phyloP scores from a whole-genome alignment of 2,113 vertebrate species.

The Phyllostomus hastatus region DNA sequence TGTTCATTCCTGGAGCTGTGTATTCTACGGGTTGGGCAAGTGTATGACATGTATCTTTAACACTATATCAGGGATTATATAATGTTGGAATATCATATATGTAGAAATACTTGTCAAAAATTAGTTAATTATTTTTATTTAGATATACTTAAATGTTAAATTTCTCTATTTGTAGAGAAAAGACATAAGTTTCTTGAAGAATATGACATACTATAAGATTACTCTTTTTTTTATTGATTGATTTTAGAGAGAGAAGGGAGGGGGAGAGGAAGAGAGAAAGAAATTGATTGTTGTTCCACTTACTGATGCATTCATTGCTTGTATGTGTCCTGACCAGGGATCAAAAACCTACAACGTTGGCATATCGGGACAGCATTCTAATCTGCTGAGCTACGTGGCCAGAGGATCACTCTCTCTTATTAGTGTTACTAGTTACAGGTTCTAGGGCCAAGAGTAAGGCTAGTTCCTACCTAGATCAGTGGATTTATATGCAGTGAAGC shows the following conservation, averaged over 20 bases:
- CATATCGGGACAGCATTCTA: too few relatives aligned
- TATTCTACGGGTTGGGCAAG: background rate
- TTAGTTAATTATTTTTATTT: conserved; percentile 6
- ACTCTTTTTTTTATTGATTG: background rate
- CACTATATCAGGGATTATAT: background rate
- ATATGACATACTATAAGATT: background rate
- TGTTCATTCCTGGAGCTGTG: background rate
- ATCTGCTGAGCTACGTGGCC: too few relatives aligned
- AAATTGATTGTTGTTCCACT: too few relatives aligned
- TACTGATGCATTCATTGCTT: too few relatives aligned
- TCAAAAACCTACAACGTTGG: too few relatives aligned
- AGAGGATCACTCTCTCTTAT: background rate
- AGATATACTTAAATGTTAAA: background rate
- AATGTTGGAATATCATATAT: background rate
- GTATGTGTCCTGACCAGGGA: too few relatives aligned
- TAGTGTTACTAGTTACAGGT: background rate
- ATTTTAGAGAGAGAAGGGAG: too few relatives aligned
- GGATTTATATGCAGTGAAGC: background rate
- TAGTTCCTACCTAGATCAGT: background rate
- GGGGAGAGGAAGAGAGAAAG: too few relatives aligned
- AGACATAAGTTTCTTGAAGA: background rate
- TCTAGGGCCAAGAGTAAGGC: background rate
- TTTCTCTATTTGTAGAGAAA: background rate
- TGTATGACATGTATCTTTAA: background rate
- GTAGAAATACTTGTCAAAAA: conserved; percentile 9